phyloP scores from a whole-genome alignment of 2,113 vertebrate species.

The Pristiophorus japonicus region DNA sequence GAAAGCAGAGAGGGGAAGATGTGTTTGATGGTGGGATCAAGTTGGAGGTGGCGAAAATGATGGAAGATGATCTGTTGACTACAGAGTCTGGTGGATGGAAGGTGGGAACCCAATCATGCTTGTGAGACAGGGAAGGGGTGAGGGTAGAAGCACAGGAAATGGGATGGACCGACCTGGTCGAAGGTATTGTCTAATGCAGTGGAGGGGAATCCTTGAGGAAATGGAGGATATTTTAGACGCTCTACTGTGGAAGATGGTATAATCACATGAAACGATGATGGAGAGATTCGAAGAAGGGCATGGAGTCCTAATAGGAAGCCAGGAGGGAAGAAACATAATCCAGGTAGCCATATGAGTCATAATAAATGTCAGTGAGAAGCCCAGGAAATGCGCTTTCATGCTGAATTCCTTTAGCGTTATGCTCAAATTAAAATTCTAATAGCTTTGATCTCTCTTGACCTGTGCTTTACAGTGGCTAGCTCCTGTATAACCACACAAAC shows the following conservation, averaged over 20 bases:
- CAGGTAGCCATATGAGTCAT: background rate
- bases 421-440: background rate
- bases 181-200: no score
- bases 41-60: background rate
- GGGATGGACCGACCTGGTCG: background rate
- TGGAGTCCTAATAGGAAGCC: background rate
- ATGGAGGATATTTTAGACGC: background rate
- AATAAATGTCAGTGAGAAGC: background rate
- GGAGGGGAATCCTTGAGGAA: background rate
- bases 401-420: background rate
- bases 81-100: background rate
- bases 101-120: background rate
- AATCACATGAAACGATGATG: background rate
- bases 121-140: background rate
- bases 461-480: background rate
- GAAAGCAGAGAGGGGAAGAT: background rate
- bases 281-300: background rate
- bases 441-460: background rate
- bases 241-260: background rate
- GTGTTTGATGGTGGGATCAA: background rate
- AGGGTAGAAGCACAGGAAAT: background rate
- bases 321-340: background rate
- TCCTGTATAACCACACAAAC: background rate
- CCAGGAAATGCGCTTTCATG: background rate
- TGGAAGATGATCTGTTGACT: background rate